Percentiles rank a stretch among this genome's conserved stretches.
These are phyloP conservation scores for Spilosoma lubricipeda DNA, from an alignment of 2,888 invertebrate genomes.

Conservation along the genomic window DNA sequence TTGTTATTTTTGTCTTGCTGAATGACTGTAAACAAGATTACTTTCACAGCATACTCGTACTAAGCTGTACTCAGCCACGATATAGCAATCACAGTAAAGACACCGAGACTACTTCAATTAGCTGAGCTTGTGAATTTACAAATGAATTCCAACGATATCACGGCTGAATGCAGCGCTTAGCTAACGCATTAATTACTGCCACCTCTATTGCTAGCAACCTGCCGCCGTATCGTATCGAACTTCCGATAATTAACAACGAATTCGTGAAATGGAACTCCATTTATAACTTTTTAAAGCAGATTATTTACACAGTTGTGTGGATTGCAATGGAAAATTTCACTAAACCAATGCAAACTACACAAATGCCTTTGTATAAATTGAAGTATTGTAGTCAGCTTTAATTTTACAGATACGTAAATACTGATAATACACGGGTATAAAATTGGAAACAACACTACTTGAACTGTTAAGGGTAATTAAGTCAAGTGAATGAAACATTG, in stretches of 20 bases:
- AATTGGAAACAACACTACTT: background rate
- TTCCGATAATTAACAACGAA: slow-evolving; percentile 68
- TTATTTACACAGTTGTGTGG: background rate
- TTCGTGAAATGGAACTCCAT: slow-evolving; percentile 52
- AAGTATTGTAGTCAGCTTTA: background rate
- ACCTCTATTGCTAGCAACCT: slow-evolving; percentile 44
- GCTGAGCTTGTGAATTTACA: slow-evolving; percentile 42
- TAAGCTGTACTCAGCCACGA: slow-evolving; percentile 34
- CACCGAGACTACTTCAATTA: slow-evolving; percentile 54
- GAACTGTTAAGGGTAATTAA: background rate
- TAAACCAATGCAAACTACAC: background rate
- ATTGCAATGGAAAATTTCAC: background rate
- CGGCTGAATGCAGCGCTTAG: slow-evolving; percentile 59
- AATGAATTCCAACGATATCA: slow-evolving; percentile 61
- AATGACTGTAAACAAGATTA: slow-evolving; percentile 28
- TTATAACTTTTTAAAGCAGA: slow-evolving; percentile 43
- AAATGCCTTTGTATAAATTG: background rate
- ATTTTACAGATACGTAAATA: background rate
- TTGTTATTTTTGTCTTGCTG: slow-evolving; percentile 26
- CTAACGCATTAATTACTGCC: slow-evolving; percentile 65
- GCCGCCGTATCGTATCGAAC: slow-evolving; percentile 37
- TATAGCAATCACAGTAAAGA: slow-evolving; percentile 40
- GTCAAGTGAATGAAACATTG: background rate
- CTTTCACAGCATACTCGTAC: slow-evolving; percentile 32
- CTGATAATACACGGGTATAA: background rate